phyloP scores from a whole-genome alignment of 2,888 invertebrate species.

The Ennomos erosarius region DNA sequence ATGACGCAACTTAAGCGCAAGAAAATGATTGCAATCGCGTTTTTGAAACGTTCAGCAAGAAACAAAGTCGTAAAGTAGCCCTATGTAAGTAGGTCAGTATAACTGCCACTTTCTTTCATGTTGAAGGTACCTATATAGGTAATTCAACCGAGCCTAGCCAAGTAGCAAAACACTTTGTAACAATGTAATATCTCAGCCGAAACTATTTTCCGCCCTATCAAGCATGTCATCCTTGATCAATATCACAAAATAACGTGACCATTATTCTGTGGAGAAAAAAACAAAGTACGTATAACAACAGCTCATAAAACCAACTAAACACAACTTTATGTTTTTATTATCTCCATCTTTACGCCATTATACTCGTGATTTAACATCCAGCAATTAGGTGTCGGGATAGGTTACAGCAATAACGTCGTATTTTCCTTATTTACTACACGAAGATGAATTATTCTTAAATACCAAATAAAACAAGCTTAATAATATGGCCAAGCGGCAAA shows the following conservation, averaged over 20 bases:
- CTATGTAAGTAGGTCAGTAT: no score
- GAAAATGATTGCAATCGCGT: no score
- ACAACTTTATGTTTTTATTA: constrained; percentile 2
- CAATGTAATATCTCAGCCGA: constrained; percentile 20
- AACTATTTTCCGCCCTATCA: constrained; percentile 49
- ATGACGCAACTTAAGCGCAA: no score
- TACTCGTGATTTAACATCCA: no score
- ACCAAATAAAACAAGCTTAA: no score
- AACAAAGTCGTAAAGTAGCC: no score
- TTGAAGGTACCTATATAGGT: no score
- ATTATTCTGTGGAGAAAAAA: constrained; percentile 14
- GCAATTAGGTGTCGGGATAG: neutral
- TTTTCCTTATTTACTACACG: constrained; percentile 6
- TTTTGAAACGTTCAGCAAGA: no score
- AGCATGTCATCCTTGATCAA: constrained; percentile 54
- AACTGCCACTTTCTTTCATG: no score
- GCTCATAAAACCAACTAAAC: constrained; percentile 8
- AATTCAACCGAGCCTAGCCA: neutral
- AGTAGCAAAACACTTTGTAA: constrained; percentile 3
- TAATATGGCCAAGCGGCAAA: no score
- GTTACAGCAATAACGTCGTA: constrained; percentile 1
- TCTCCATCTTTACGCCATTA: no score
- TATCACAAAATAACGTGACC: constrained; percentile 32
- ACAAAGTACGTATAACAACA: constrained; percentile 1
- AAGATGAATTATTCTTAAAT: no score